Evolutionary conservation across 2,797 vertebrate genomes (phyloP), one percentile per base, ranked within the genome.

Genomic region (Mycteria americana): DNA sequence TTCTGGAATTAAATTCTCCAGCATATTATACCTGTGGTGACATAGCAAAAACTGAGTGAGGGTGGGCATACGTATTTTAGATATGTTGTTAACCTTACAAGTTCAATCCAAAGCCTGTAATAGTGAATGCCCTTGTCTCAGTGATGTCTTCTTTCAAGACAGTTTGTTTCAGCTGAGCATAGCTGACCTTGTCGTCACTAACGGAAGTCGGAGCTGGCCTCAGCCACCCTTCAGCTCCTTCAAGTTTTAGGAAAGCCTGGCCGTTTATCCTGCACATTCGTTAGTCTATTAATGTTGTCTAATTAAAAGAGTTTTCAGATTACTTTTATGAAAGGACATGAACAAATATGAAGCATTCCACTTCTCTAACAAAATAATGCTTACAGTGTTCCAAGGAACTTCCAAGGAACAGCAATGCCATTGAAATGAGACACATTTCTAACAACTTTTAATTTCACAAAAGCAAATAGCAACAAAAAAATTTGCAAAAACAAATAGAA

Each of bases 141-240:
- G 22, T 37, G 18, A 68, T 10, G 6, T 16, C 8, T 11, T 51
- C 21, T 60, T 70, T 65, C 48, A 56, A 35, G 64, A n/a, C 7
- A 35, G 19, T 24, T 54, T 85, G 21, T 45, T 89, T 30, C 60
- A 62, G 30, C 4, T 50, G 6, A 53, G 16, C 3, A 0, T 18
- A 64, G 48, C 21, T 86, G n/a, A 48, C 30, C 23, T 31, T 67
- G n/a, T 28, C 28, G 31, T 85, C 37, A 14, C 21, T 48, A 84
- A 54, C 0, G 0, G n/a, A 35, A 88, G 13, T 16, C 28, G 51
- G 11, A 91, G 18, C 25, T 41, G 19, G 10, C 14, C 48, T 83
- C 30, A 51, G 62, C 13, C 30, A 56, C 12, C 14, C 24, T 54
- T 50, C 37, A n/a, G 50, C 5, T 57, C 24, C 27, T 73, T 65